Percentiles rank a stretch among this genome's conserved stretches.
phyloP scores from a whole-genome alignment of 2,113 vertebrate species.

The Callithrix jacchus region DNA sequence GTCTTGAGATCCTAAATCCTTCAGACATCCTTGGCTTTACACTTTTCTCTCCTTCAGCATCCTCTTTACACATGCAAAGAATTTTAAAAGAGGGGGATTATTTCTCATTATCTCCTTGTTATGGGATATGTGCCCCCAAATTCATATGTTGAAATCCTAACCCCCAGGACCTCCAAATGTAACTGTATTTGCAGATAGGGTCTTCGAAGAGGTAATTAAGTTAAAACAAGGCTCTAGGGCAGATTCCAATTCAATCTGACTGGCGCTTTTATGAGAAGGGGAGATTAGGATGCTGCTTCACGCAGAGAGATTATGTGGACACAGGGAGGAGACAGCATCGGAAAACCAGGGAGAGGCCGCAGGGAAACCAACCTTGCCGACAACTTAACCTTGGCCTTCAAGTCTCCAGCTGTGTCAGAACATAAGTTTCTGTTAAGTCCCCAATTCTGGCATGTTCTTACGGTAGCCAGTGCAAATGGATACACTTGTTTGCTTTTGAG shows the following conservation, averaged over 20 bases:
- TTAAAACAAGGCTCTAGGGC: neutral
- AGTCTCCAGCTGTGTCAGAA: neutral
- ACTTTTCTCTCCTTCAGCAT: neutral
- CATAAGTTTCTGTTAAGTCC: neutral
- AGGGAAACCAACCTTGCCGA: neutral
- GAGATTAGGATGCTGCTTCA: neutral
- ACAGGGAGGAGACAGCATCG: too few relatives aligned
- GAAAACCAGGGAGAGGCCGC: neutral
- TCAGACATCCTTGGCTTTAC: neutral
- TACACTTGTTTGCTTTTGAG: neutral
- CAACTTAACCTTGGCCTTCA: neutral
- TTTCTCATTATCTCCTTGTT: neutral
- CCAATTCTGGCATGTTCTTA: neutral
- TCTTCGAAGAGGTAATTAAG: neutral
- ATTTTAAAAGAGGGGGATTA: neutral
- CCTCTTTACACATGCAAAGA: neutral
- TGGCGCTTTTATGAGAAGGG: neutral
- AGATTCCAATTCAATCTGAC: neutral
- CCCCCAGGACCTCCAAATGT: neutral
- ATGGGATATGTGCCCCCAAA: neutral
- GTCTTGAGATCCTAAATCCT: neutral
- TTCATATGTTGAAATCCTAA: neutral
- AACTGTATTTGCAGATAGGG: neutral
- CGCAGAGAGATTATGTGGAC: accelerated
- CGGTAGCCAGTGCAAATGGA: neutral